Evolutionary conservation across 2,113 vertebrate genomes (phyloP), one percentile per base, ranked within the genome.

Genomic region (Bombycilla garrulus): DNA sequence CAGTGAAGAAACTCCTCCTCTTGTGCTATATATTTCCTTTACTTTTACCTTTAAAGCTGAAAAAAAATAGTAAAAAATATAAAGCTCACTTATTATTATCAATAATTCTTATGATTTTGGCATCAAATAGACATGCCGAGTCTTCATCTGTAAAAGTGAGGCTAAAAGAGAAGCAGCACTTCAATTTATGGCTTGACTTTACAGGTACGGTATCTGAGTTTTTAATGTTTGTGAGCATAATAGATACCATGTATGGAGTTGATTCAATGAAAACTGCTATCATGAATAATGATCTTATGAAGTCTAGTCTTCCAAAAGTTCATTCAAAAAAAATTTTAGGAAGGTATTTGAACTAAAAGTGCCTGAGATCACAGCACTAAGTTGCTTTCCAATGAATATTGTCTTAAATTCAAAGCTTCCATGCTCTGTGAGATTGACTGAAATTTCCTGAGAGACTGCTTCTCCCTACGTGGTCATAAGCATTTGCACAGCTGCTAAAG

Each of bases 401-500:
- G 62, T 77, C 48, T 81, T 77, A 86, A 84, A 91, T 77, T 81
- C 81, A 91, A 93, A 90, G 74, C 81, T 91, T 93, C 66, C 62
- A 87, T 53, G 23, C 20, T 90, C n/a, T 78, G 22, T 40, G 57
- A 88, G 69, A 74, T 58, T 84, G 91, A 86, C 72, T 80, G 60
- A 95, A 94, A 78, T 66, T 95, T 91, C 88, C 94, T 92, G 67
- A 88, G 86, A 95, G 80, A 74, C 26, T 71, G 22, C 36, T 71
- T 92, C 64, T 92, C 77, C 51, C 72, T 84, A 47, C 25, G 0
- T 95, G 53, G 45, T 64, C 72, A 79, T 91, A 91, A 93, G 91
- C 72, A 93, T 95, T 94, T 95, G 48, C 44, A 78, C 88, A 94
- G 76, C 91, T 94, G 88, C n/a, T 81, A 67, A 92, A 87, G 48